A percentile compares a stretch with the other conserved stretches of the same genome.
These are phyloP conservation scores for Himalopsyche kuldschensis DNA, from an alignment of 2,888 invertebrate species.

Conservation along the genomic window DNA sequence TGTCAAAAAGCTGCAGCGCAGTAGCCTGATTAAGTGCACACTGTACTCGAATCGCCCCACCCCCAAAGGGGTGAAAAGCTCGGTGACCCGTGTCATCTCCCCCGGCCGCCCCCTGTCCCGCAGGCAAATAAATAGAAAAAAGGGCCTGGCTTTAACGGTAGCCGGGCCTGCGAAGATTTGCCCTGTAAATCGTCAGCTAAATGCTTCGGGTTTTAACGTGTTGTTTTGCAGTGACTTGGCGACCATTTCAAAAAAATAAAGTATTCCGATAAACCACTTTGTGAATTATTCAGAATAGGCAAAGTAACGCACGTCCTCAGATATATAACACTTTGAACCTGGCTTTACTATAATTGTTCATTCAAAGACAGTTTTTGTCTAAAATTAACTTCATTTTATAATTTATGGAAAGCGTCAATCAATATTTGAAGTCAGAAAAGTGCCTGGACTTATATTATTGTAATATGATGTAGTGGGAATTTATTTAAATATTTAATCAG, in stretches of 20 bases:
- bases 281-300: too few species aligned
- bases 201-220: background rate
- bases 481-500: too few species aligned
- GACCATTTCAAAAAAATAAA: background rate
- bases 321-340: too few species aligned
- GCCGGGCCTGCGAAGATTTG: background rate
- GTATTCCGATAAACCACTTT: background rate
- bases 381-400: too few species aligned
- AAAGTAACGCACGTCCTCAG: too few species aligned
- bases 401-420: too few species aligned
- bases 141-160: conserved; percentile 11
- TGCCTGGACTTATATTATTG: too few species aligned
- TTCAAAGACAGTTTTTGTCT: too few species aligned
- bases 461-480: too few species aligned
- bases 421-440: too few species aligned
- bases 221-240: background rate
- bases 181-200: conserved; percentile 15
- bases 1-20: background rate
- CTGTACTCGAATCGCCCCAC: background rate
- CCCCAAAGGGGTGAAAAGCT: background rate
- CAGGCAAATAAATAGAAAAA: conserved; percentile 16
- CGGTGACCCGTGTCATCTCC: conserved; percentile 18
- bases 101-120: background rate
- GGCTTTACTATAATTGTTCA: too few species aligned
- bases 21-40: background rate